Conservation (phyloP, 2,888 invertebrate genomes). For the Drosophila fulvimacula region DNA sequence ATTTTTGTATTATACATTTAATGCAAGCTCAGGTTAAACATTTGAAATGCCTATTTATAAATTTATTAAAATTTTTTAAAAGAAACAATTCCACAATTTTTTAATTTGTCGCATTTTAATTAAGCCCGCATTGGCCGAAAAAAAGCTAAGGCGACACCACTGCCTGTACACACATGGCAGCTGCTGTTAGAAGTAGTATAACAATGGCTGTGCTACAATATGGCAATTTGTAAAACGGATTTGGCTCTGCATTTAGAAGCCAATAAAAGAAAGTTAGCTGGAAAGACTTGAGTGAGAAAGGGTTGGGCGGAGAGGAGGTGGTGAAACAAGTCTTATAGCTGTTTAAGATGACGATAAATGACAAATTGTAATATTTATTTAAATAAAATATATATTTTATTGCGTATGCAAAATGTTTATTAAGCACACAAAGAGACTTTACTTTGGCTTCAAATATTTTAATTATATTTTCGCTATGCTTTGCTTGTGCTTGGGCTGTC, state of each 20-base stretch:
- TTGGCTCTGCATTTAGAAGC: slow-evolving; percentile 72
- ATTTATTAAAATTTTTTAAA: too few species aligned
- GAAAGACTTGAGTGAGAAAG: slow-evolving; percentile 17
- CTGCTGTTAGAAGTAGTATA: slow-evolving; percentile 37
- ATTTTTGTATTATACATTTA: too few species aligned
- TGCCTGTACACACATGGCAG: too few species aligned
- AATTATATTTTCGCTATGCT: background rate
- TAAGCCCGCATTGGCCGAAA: too few species aligned
- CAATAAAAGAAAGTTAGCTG: slow-evolving; percentile 67
- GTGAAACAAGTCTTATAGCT: slow-evolving; percentile 1
- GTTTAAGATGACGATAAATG: background rate
- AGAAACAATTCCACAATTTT: too few species aligned
- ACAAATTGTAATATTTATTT: background rate
- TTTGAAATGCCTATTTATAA: too few species aligned
- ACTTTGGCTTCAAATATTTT: background rate
- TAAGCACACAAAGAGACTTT: background rate
- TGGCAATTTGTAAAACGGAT: slow-evolving; percentile 76
- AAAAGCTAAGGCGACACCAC: too few species aligned
- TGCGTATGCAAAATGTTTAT: background rate
- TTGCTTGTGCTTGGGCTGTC: background rate
- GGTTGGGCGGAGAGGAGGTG: background rate
- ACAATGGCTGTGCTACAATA: slow-evolving; percentile 53
- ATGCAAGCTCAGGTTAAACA: too few species aligned
- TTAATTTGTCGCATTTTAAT: too few species aligned
- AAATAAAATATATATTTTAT: background rate